Percentiles rank a stretch among this genome's conserved stretches.
phyloP scores from a whole-genome alignment of 2,113 vertebrate genomes.

The Hiodon tergisus region DNA sequence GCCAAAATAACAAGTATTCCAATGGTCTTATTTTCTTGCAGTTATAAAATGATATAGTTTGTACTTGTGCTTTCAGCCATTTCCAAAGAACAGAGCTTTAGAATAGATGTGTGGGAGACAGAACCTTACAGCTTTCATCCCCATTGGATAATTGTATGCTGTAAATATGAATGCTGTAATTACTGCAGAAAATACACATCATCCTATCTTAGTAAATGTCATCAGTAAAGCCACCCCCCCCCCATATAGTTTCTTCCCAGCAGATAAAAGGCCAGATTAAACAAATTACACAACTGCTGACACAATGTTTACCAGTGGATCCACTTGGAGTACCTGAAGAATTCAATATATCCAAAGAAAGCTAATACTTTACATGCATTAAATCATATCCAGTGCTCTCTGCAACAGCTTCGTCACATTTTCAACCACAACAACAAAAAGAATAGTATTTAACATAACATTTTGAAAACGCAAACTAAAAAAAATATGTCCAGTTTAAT shows the following conservation, averaged over 20 bases:
- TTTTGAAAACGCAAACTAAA: neutral
- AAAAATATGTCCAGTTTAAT: neutral
- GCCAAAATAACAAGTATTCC: no score
- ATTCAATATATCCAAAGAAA: neutral
- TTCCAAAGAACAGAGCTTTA: neutral
- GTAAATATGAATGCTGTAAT: neutral
- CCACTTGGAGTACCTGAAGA: neutral
- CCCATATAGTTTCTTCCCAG: neutral
- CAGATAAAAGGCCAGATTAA: neutral
- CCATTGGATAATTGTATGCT: neutral
- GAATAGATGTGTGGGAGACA: neutral
- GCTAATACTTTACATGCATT: slow-evolving; percentile 2
- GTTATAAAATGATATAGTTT: neutral
- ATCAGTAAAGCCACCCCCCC: neutral
- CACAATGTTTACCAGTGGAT: neutral
- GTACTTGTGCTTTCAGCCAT: neutral
- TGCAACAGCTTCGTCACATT: neutral
- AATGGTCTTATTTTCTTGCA: no score
- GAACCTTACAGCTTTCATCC: neutral
- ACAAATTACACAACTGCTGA: neutral
- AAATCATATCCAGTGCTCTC: neutral
- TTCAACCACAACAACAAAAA: neutral
- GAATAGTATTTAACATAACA: neutral
- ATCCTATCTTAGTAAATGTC: neutral
- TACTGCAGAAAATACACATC: neutral